phyloP scores from a whole-genome alignment of 1,140 invertebrate species.

The Drosophila paulistorum region DNA sequence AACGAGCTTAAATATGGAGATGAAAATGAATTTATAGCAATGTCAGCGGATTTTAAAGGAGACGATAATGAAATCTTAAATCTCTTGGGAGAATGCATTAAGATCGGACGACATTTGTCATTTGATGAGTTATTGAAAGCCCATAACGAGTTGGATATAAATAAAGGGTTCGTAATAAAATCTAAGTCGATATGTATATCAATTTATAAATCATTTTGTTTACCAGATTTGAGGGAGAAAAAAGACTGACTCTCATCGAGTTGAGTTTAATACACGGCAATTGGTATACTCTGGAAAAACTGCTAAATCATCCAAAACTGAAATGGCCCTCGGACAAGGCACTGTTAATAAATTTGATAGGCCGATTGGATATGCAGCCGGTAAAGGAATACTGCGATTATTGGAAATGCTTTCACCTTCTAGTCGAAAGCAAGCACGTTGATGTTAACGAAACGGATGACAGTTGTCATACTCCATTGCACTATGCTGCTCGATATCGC shows the following conservation, averaged over 20 bases:
- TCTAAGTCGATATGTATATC: too few relatives aligned
- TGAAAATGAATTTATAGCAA: constrained; percentile 84
- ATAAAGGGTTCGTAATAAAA: constrained; percentile 4
- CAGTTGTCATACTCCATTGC: constrained; percentile 90
- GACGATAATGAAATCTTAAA: constrained; percentile 28
- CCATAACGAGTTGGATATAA: constrained; percentile 83
- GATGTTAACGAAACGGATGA: constrained; percentile 87
- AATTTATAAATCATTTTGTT: background rate
- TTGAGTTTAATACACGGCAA: constrained; percentile 85
- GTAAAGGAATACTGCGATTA: constrained; percentile 66
- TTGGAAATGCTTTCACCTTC: constrained; percentile 84
- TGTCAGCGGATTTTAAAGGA: constrained; percentile 79
- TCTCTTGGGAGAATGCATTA: constrained; percentile 85
- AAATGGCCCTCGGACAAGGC: constrained; percentile 83
- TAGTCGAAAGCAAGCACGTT: constrained; percentile 83
- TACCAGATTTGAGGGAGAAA: constrained; percentile 17
- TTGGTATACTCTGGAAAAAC: constrained; percentile 85
- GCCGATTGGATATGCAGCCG: constrained; percentile 82
- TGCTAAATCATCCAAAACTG: constrained; percentile 84
- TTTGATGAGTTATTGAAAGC: constrained; percentile 84
- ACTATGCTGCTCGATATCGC: constrained; percentile 90
- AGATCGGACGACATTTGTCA: constrained; percentile 84
- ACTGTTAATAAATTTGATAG: constrained; percentile 84
- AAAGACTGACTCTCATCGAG: constrained; percentile 34
- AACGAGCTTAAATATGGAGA: constrained; percentile 84